Evolutionary conservation across 2,797 vertebrate genomes (phyloP).

Genomic region (Hipposideros larvatus): DNA sequence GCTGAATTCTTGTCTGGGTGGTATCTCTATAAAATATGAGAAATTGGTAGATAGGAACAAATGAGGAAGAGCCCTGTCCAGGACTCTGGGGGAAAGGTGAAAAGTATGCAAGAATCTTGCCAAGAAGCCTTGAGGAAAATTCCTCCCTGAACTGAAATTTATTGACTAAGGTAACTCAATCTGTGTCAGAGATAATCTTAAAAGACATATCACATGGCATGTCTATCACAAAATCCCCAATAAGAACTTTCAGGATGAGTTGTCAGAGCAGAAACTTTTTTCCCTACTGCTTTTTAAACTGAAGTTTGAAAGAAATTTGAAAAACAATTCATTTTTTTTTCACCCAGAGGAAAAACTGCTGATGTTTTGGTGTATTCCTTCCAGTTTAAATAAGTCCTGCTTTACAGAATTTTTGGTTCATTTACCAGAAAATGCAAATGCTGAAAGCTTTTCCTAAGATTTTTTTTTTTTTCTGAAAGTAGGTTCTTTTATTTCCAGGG

Average conservation of each 20-base stretch:
- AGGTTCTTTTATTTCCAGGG: not conserved
- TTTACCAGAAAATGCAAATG: not conserved
- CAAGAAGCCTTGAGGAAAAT: constrained; percentile 75
- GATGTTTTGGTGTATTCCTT: not conserved
- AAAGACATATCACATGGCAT: not conserved
- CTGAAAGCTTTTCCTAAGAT: not conserved
- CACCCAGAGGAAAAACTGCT: not conserved
- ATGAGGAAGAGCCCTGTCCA: constrained; percentile 1
- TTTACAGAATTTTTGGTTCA: constrained; percentile 32
- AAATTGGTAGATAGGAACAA: constrained; percentile 53
- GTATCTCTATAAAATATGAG: constrained; percentile 59
- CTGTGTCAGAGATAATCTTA: constrained; percentile 66
- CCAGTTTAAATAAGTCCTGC: not conserved
- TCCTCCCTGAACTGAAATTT: constrained; percentile 70
- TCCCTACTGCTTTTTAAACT: not conserved
- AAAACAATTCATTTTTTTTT: not conserved
- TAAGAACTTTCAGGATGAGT: constrained; percentile 32
- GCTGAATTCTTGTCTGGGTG: constrained; percentile 32
- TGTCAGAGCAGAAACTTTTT: not conserved
- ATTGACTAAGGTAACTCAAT: constrained; percentile 63
- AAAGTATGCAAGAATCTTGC: constrained; percentile 59
- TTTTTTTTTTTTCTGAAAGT: not conserved
- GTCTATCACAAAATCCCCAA: not conserved
- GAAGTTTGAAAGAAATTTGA: not conserved
- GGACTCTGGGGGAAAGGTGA: not conserved